A percentile compares a stretch with the other conserved stretches of the same genome.
phyloP scores from a whole-genome alignment of 2,888 invertebrate species.

The Brassicogethes aeneus region DNA sequence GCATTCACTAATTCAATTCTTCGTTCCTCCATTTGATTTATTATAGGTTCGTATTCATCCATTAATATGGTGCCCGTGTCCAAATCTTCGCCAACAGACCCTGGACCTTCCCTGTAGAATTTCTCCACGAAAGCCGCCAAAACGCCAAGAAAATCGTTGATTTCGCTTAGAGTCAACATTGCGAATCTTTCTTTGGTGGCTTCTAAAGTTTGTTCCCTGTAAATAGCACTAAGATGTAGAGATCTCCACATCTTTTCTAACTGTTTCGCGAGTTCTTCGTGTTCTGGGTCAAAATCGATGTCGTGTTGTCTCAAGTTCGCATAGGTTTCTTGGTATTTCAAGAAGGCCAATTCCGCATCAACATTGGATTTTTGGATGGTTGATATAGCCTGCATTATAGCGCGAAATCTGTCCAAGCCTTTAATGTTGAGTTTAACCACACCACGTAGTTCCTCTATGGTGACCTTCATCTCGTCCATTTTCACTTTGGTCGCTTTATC shows the following conservation, averaged over 20 bases:
- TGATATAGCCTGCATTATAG: conserved; percentile 75
- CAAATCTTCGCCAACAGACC: conserved; percentile 67
- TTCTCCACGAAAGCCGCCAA: conserved; percentile 59
- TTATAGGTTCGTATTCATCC: conserved; percentile 59
- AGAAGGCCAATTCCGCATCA: conserved; percentile 67
- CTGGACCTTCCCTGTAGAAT: conserved; percentile 71
- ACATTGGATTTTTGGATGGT: conserved; percentile 66
- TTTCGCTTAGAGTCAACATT: conserved; percentile 67
- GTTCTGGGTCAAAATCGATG: conserved; percentile 48
- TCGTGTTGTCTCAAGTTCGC: conserved; percentile 62
- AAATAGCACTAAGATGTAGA: conserved; percentile 59
- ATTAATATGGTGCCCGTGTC: conserved; percentile 62
- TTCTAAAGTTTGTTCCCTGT: conserved; percentile 59
- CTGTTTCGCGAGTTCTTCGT: conserved; percentile 48
- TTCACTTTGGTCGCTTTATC: conserved; percentile 55
- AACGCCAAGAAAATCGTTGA: conserved; percentile 55
- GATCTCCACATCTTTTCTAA: conserved; percentile 62
- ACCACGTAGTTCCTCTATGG: conserved; percentile 51
- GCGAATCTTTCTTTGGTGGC: conserved; percentile 83
- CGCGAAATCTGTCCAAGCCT: conserved; percentile 72
- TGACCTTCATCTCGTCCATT: conserved; percentile 59
- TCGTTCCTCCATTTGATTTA: conserved; percentile 57
- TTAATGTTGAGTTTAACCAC: conserved; percentile 70
- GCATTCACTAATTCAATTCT: conserved; percentile 58
- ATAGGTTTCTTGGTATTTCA: conserved; percentile 69